Evolutionary conservation across 2,888 invertebrate genomes (phyloP).

Genomic region (Morpho achilles): DNA sequence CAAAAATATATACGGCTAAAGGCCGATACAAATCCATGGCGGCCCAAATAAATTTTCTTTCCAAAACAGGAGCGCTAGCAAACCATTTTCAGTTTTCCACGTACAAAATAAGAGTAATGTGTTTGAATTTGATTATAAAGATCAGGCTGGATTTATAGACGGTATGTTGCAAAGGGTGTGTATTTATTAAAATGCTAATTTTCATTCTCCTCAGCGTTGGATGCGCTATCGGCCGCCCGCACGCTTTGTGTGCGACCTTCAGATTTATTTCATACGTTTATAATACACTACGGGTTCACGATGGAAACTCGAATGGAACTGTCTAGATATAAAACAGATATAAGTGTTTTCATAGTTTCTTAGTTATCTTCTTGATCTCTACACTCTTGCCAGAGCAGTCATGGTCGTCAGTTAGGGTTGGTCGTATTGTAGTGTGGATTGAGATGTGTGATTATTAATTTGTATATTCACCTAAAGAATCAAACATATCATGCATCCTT

Average conservation of each 20-base stretch:
- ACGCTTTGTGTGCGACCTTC: constrained; percentile 74
- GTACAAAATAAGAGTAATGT: constrained; percentile 67
- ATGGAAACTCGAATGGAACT: constrained; percentile 37
- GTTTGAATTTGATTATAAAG: constrained; percentile 78
- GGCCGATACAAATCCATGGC: constrained; percentile 9
- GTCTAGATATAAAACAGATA: too few species aligned
- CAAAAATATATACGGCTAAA: constrained; percentile 10
- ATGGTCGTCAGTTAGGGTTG: too few species aligned
- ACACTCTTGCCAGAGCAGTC: too few species aligned
- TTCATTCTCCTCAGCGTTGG: constrained; percentile 68
- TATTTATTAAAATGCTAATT: constrained; percentile 80
- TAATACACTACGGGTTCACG: constrained; percentile 46
- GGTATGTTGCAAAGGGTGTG: constrained; percentile 75
- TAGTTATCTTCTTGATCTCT: too few species aligned
- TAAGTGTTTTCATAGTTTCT: too few species aligned
- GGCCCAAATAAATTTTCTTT: constrained; percentile 20
- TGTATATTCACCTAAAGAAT: too few species aligned
- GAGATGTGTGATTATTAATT: too few species aligned
- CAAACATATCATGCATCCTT: too few species aligned
- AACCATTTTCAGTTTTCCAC: constrained; percentile 40
- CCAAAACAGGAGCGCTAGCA: constrained; percentile 22
- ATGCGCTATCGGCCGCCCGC: constrained; percentile 71
- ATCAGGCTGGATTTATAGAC: constrained; percentile 71
- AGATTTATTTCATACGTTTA: constrained; percentile 72
- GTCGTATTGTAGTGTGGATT: too few species aligned